phyloP scores from a whole-genome alignment of 2,797 vertebrate genomes.

The Artibeus jamaicensis region DNA sequence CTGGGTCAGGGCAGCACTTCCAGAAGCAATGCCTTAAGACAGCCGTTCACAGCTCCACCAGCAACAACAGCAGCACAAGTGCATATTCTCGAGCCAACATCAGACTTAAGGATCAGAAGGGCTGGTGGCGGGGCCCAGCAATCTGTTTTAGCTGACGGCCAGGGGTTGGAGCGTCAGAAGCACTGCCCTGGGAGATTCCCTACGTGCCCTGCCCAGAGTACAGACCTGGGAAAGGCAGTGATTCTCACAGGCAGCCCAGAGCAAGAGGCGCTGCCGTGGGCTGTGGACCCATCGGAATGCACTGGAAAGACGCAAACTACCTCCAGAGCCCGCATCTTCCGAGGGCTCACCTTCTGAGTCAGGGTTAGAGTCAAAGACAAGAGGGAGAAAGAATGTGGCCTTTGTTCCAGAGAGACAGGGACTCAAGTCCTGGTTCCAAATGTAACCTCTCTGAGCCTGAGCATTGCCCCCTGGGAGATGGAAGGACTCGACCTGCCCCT shows the following conservation, averaged over 20 bases:
- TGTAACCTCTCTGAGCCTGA: neutral
- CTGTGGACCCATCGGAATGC: neutral
- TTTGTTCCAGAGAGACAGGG: neutral
- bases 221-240: no score
- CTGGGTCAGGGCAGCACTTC: neutral
- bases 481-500: accelerated
- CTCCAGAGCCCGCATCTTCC: neutral
- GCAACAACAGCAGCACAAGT: neutral
- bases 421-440: neutral
- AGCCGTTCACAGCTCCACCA: neutral
- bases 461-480: neutral
- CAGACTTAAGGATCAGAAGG: neutral
- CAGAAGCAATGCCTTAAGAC: neutral
- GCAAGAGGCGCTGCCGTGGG: neutral
- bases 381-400: neutral
- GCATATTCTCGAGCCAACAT: neutral
- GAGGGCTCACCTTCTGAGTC: neutral
- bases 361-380: neutral
- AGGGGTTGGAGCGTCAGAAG: neutral
- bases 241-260: neutral
- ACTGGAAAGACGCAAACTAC: neutral
- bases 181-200: neutral
- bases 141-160: neutral
- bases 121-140: neutral
- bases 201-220: neutral